phyloP scores from a whole-genome alignment of 2,888 invertebrate species.

The Onchidella celtica region DNA sequence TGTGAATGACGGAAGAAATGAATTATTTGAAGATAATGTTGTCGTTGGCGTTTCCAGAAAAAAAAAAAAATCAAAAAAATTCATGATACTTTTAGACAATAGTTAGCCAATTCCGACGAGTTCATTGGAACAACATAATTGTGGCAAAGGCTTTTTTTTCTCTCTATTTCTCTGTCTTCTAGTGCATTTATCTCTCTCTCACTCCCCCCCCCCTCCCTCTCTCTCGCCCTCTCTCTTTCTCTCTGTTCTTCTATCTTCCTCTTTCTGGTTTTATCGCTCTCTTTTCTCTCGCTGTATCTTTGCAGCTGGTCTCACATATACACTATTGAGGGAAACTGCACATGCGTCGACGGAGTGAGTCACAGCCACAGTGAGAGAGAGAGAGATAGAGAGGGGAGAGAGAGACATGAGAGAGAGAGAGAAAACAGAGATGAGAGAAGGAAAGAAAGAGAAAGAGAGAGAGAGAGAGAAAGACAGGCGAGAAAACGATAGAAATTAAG shows the following conservation, averaged over 20 bases:
- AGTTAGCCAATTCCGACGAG: no score
- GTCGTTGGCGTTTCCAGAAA: no score
- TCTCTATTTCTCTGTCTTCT: no score
- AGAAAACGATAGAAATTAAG: background rate
- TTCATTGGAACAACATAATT: no score
- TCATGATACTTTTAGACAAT: no score
- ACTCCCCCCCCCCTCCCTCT: background rate
- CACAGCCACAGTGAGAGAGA: background rate
- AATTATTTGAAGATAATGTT: no score
- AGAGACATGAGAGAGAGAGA: background rate
- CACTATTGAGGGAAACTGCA: no score
- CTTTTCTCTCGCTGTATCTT: background rate
- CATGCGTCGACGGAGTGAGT: background rate
- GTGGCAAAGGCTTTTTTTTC: no score
- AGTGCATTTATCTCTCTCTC: background rate
- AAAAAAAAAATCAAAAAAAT: no score
- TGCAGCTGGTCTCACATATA: no score
- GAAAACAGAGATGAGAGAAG: background rate
- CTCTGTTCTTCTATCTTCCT: background rate
- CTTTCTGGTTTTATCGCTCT: no score
- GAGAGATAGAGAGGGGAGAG: background rate
- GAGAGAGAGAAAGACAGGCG: background rate
- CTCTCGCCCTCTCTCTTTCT: constrained; percentile 2
- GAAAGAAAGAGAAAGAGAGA: background rate
- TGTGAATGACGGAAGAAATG: no score